Evolutionary conservation across 2,888 invertebrate species (phyloP).

Genomic region (Aphidoletes aphidimyza): DNA sequence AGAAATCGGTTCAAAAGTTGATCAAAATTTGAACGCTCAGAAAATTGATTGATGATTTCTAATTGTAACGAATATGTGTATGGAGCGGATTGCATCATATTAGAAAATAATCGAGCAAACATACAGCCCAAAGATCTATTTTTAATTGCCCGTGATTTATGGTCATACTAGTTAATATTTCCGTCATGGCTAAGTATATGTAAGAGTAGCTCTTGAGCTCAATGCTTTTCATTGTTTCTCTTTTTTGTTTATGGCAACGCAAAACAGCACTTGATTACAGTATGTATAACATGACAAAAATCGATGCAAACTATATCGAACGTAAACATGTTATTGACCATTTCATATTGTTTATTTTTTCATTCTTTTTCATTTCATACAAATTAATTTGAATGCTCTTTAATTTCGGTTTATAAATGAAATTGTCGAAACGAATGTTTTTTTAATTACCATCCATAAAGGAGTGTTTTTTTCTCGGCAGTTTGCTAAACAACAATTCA

Average conservation of each 20-base stretch:
- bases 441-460: no score
- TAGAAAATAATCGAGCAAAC: background rate
- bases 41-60: background rate
- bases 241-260: background rate
- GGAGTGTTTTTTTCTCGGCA: no score
- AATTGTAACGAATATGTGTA: background rate
- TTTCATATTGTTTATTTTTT: background rate
- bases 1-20: background rate
- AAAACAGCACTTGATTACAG: background rate
- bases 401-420: no score
- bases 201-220: background rate
- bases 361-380: no score
- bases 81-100: no score
- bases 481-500: no score
- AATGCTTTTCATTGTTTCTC: background rate
- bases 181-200: background rate
- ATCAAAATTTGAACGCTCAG: background rate
- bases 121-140: no score
- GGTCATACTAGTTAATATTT: background rate
- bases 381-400: no score
- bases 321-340: background rate
- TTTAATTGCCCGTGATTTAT: conserved; percentile 27
- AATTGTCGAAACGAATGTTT: no score
- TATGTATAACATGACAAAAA: conserved; percentile 8
- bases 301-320: no score